Evolutionary conservation across 2,888 invertebrate species (phyloP).

Genomic region (Sinotaia quadrata): DNA sequence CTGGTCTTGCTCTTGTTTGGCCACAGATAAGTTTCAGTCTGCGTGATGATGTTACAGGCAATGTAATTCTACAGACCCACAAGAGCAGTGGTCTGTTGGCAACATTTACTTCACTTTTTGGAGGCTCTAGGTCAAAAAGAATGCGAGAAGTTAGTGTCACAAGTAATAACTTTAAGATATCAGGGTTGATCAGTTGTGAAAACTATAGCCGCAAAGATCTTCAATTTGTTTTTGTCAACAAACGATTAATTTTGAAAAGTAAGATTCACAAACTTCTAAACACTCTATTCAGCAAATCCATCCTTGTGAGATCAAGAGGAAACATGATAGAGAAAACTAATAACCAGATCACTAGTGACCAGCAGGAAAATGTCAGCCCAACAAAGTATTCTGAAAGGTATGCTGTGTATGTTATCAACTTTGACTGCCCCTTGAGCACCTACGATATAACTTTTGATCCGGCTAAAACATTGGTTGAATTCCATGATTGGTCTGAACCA

Average conservation of each 20-base stretch:
- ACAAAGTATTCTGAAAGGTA: conserved; percentile 59
- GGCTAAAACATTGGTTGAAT: conserved; percentile 75
- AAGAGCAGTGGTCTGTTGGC: conserved; percentile 76
- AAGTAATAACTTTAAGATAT: conserved; percentile 75
- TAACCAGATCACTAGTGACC: conserved; percentile 20
- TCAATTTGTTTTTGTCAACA: conserved; percentile 81
- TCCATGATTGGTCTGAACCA: conserved; percentile 76
- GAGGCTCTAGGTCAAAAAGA: conserved; percentile 69
- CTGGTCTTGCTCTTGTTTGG: conserved; percentile 79
- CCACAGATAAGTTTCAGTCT: conserved; percentile 79
- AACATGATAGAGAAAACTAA: not conserved
- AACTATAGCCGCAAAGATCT: conserved; percentile 72
- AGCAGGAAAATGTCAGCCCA: conserved; percentile 47
- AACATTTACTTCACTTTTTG: conserved; percentile 75
- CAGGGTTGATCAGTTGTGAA: conserved; percentile 77
- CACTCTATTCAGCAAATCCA: conserved; percentile 65
- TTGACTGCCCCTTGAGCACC: conserved; percentile 75
- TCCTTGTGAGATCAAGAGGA: conserved; percentile 45
- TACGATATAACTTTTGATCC: conserved; percentile 75
- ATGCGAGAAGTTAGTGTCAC: conserved; percentile 72
- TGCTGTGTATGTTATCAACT: conserved; percentile 76
- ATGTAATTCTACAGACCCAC: conserved; percentile 77
- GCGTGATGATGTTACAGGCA: conserved; percentile 78
- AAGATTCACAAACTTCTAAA: conserved; percentile 75
- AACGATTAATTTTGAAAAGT: conserved; percentile 75